Percentiles rank a stretch among this genome's conserved stretches.
Conservation (phyloP, 1,140 invertebrate species). For the Dendroctonus valens region DNA sequence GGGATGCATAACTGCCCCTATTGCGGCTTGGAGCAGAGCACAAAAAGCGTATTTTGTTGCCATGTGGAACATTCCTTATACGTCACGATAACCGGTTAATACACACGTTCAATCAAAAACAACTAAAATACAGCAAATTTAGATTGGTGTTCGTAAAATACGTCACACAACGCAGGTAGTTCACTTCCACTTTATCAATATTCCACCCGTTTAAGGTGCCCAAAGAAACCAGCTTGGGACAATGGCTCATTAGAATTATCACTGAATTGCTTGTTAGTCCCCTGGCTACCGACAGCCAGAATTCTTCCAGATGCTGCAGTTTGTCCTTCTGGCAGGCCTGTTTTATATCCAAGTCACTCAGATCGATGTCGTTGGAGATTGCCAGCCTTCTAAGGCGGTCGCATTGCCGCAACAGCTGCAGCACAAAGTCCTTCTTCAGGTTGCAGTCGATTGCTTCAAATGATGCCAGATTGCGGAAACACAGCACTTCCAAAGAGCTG, state of each 20-base stretch:
- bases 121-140: slow-evolving; percentile 31
- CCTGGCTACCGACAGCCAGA: slow-evolving; percentile 65
- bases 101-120: slow-evolving; percentile 13
- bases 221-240: slow-evolving; percentile 60
- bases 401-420: slow-evolving; percentile 58
- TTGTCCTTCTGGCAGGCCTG: slow-evolving; percentile 52
- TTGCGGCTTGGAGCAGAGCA: too few species aligned
- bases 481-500: neutral
- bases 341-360: slow-evolving; percentile 62
- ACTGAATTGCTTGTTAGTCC: slow-evolving; percentile 60
- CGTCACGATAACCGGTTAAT: too few species aligned
- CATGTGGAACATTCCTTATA: too few species aligned
- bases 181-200: slow-evolving; percentile 61
- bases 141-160: slow-evolving; percentile 44
- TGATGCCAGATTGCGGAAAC: slow-evolving; percentile 60
- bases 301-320: slow-evolving; percentile 54
- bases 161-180: slow-evolving; percentile 60
- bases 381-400: slow-evolving; percentile 60
- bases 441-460: slow-evolving; percentile 63
- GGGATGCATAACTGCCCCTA: too few species aligned
- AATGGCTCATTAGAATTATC: slow-evolving; percentile 62
- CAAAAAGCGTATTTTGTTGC: too few species aligned
- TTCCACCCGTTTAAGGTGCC: slow-evolving; percentile 65
- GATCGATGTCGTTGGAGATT: slow-evolving; percentile 57
- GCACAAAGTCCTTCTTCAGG: slow-evolving; percentile 55